phyloP scores from a whole-genome alignment of 2,113 vertebrate species.

The Melanerpes aurifrons region DNA sequence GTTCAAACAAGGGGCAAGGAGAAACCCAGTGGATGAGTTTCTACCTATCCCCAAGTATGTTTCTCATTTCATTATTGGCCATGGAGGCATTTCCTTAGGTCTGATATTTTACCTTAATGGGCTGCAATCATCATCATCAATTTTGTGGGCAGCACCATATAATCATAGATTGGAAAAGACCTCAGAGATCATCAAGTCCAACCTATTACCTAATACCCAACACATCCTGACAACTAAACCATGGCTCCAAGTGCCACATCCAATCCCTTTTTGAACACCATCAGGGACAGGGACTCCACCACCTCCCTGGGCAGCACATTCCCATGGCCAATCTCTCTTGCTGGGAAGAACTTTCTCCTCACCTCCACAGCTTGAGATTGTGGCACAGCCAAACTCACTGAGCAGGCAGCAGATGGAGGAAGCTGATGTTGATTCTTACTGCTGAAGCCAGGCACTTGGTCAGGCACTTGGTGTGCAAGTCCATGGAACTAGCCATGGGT shows the following conservation, averaged over 20 bases:
- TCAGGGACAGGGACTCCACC: too few species aligned
- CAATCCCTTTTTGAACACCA: too few species aligned
- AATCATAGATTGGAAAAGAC: too few species aligned
- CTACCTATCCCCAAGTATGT: accelerated
- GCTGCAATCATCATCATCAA: background rate
- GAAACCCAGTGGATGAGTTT: background rate
- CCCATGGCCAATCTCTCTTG: too few species aligned
- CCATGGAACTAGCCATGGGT: background rate
- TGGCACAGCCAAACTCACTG: background rate
- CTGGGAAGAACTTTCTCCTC: too few species aligned
- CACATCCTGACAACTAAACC: too few species aligned
- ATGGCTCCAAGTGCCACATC: too few species aligned
- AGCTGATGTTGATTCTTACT: background rate
- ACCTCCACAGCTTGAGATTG: too few species aligned
- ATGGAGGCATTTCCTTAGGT: background rate
- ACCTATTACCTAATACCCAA: too few species aligned
- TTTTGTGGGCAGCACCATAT: background rate
- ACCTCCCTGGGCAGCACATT: too few species aligned
- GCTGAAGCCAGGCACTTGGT: background rate
- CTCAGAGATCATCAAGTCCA: too few species aligned
- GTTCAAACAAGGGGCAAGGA: background rate
- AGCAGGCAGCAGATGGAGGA: background rate
- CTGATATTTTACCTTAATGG: background rate
- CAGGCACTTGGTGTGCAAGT: background rate
- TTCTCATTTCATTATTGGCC: background rate